phyloP scores from a whole-genome alignment of 2,113 vertebrate genomes.

The Mastomys natalensis region DNA sequence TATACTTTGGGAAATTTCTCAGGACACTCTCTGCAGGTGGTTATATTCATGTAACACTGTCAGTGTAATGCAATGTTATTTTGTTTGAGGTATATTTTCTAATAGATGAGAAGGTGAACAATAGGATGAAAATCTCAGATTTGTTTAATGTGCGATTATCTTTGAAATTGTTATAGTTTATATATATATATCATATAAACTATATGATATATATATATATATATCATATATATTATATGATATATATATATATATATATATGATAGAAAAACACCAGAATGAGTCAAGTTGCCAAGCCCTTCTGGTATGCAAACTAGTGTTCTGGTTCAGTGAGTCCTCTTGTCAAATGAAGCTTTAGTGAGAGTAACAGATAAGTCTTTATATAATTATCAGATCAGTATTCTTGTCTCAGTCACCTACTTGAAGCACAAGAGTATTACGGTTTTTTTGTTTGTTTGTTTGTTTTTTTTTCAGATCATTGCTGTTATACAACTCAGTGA shows the following conservation, averaged over 20 bases:
- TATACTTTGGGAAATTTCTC: neutral
- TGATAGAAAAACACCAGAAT: neutral
- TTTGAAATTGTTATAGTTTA: neutral
- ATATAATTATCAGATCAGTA: too few species aligned
- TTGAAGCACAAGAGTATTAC: neutral
- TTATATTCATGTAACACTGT: neutral
- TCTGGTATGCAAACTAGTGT: neutral
- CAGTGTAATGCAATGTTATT: neutral
- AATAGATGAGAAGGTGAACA: neutral
- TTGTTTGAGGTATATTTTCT: neutral
- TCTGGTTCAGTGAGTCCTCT: neutral
- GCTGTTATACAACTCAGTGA: neutral
- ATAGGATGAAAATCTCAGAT: neutral
- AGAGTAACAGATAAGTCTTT: neutral
- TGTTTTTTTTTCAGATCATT: neutral
- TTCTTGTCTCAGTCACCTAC: neutral
- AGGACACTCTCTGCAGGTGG: neutral
- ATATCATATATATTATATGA: too few species aligned
- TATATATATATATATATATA: too few species aligned
- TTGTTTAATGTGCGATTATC: neutral
- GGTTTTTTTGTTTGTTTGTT: neutral
- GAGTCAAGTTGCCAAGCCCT: neutral
- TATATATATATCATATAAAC: too few species aligned
- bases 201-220: too few species aligned
- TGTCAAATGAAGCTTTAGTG: too few species aligned